Conservation (phyloP, 2,797 vertebrate genomes). For the Kryptopterus vitreolus region DNA sequence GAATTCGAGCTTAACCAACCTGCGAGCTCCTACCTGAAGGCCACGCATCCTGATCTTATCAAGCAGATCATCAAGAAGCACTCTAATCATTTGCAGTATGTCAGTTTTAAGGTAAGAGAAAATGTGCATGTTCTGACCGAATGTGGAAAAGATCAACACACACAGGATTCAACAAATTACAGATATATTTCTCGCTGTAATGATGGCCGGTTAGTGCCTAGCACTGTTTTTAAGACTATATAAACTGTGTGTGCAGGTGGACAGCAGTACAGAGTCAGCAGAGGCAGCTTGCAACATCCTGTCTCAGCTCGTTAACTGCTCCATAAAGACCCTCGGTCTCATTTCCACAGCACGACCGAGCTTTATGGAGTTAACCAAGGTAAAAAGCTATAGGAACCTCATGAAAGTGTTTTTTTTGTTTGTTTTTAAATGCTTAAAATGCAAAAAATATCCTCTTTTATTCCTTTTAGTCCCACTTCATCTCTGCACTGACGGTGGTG, state of each 20-base stretch:
- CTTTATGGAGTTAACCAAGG: constrained; percentile 99
- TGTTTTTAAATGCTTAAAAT: background rate
- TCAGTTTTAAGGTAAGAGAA: constrained; percentile 95
- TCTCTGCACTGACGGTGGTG: constrained; percentile 97
- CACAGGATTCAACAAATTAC: background rate
- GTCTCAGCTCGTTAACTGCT: constrained; percentile 97
- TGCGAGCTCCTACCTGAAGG: constrained; percentile 93
- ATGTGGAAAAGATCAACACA: too few relatives aligned
- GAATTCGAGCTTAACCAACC: constrained; percentile 97
- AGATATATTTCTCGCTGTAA: too few relatives aligned
- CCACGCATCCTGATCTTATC: constrained; percentile 95
- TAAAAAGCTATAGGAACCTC: constrained; percentile 58
- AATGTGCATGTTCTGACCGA: too few relatives aligned
- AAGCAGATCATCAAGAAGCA: constrained; percentile 98
- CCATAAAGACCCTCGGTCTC: constrained; percentile 95
- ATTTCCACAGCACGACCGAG: constrained; percentile 97
- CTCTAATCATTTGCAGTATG: constrained; percentile 95
- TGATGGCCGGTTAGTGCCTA: background rate
- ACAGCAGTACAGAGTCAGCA: constrained; percentile 96
- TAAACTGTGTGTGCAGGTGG: constrained; percentile 79
- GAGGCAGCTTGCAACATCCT: constrained; percentile 97
- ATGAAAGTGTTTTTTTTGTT: background rate
- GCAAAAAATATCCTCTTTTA: background rate
- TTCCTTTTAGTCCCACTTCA: constrained; percentile 88
- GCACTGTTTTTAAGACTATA: background rate